Evolutionary conservation across 2,888 invertebrate species (phyloP).

Genomic region (Alloscopus bannaensis): DNA sequence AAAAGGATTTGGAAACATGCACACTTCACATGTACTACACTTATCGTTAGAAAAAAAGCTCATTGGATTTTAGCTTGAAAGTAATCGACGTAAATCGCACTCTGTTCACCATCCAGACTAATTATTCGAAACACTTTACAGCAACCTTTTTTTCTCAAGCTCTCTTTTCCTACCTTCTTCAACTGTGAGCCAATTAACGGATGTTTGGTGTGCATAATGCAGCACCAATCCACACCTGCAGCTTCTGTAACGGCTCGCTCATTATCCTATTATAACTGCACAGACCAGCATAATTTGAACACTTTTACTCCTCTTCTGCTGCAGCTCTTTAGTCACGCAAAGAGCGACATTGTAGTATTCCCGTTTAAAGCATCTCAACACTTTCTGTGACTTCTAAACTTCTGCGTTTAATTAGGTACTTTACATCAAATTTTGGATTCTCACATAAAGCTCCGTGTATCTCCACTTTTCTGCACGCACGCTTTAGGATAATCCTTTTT

Average conservation of each 20-base stretch:
- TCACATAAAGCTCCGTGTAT: constrained; percentile 6
- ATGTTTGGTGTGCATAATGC: constrained; percentile 21
- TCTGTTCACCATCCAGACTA: neutral
- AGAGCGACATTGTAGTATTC: neutral
- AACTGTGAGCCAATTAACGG: constrained; percentile 13
- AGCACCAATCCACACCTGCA: neutral
- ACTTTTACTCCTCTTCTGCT: neutral
- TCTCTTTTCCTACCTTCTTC: neutral
- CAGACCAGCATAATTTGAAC: neutral
- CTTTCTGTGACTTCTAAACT: neutral
- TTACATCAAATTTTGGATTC: neutral
- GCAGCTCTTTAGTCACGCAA: constrained; percentile 10
- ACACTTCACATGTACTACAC: neutral
- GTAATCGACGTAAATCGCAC: constrained; percentile 8
- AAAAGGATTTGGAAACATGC: neutral
- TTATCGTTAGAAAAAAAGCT: too few relatives aligned
- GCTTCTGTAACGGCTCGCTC: too few relatives aligned
- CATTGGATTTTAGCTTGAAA: constrained; percentile 1
- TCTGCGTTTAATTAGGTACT: neutral
- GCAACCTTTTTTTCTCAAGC: neutral
- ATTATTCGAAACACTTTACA: too few relatives aligned
- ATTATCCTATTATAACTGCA: too few relatives aligned
- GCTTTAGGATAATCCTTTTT: neutral
- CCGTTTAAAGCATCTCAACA: neutral
- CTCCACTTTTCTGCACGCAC: neutral